phyloP scores from a whole-genome alignment of 2,113 vertebrate species.

The Tamias sibiricus region DNA sequence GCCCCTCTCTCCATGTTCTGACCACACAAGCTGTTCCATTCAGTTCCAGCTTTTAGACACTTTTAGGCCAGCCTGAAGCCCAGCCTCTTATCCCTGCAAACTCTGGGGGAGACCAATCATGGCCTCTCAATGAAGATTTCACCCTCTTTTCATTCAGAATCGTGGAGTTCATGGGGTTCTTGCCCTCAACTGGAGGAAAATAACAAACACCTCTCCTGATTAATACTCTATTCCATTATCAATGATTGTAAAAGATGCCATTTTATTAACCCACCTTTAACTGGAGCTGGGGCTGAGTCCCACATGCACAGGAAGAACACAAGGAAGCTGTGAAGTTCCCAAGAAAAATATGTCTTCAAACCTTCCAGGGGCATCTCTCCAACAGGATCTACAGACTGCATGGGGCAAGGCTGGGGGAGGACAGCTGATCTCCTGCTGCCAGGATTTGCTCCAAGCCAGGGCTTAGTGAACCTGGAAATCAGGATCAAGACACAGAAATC shows the following conservation, averaged over 20 bases:
- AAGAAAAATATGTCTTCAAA: conserved; percentile 65
- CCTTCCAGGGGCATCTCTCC: conserved; percentile 81
- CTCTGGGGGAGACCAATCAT: neutral
- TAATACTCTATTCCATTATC: neutral
- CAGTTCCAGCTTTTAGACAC: neutral
- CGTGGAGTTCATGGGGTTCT: neutral
- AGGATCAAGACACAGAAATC: neutral
- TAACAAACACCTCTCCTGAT: neutral
- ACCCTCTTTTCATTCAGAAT: neutral
- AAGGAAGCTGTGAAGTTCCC: conserved; percentile 64
- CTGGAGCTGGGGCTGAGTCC: neutral
- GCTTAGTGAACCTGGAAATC: neutral
- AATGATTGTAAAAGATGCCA: neutral
- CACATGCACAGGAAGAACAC: neutral
- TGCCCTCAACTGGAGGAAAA: neutral
- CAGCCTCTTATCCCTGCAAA: no score
- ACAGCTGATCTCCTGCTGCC: conserved; percentile 68
- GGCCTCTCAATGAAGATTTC: neutral
- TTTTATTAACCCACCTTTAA: neutral
- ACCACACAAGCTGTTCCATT: neutral
- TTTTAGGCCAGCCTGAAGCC: neutral
- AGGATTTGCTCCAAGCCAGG: conserved; percentile 59
- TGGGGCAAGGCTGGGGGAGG: conserved; percentile 58
- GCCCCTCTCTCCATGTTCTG: neutral
- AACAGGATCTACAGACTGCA: conserved; percentile 37